Evolutionary conservation across 2,888 invertebrate species (phyloP), one percentile per base, ranked within the genome.

Genomic region (Glyphotaelius pellucidus): DNA sequence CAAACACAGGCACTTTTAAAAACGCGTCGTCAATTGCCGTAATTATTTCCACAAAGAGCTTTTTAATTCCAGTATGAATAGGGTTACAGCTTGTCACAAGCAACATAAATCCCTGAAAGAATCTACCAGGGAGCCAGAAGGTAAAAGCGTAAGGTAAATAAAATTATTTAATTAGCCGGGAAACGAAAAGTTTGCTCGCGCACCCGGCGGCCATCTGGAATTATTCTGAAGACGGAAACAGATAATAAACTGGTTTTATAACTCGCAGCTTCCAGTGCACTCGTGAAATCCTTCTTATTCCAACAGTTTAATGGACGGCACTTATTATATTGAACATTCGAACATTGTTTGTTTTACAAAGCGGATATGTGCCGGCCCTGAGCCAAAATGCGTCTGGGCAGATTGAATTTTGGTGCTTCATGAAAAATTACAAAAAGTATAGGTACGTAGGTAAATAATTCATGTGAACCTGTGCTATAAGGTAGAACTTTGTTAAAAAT

Each of bases 151-250:
- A 7, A 83, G 83, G 83, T 86, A 86, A 86, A 86, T 86, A 67
- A 67, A 67, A 67, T 25, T 4, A 86, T 86, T 38, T 86, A 86
- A 86, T 86, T 86, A 86, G 47, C 25, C 42, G 30, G 30, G 12
- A 42, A 86, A 30, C 42, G 35, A 47, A 47, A 47, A 86, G 47
- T 30, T 42, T 85, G 85, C 85, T 42, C 85, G 85, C 85, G 85
- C 86, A 86, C 15, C 38, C 42, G 42, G 25, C 86, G n/a, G 86
- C 86, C 86, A 86, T 86, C 86, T 86, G 86, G 86, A 14, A 42
- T 47, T 38, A 42, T 86, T 86, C 86, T 30, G 14, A n/a, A n/a
- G 86, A 30, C 86, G 86, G 86, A 38, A 83, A 32, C 19, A 67
- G 67, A 67, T 25, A 67, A 67, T 67, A 67, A 67, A 67, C 67